Evolutionary conservation across 2,797 vertebrate species (phyloP).

Genomic region (Acipenser ruthenus): DNA sequence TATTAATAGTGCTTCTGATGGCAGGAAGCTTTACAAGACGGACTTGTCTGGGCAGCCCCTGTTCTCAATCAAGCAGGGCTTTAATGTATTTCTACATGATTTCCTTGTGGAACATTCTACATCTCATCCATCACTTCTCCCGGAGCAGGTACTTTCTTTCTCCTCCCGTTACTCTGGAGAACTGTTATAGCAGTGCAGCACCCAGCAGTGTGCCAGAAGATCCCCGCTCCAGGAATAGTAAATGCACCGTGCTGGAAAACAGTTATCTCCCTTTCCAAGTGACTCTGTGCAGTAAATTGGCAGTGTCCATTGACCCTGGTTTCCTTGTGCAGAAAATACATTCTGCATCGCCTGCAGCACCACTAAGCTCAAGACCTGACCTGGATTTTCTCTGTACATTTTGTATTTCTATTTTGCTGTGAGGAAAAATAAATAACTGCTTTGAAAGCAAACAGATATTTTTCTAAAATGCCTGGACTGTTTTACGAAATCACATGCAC

Average conservation of each 20-base stretch:
- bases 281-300: conserved; percentile 22
- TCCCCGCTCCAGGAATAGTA: conserved; percentile 14
- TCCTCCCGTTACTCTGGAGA: conserved; percentile 12
- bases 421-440: too few species aligned
- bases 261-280: conserved; percentile 23
- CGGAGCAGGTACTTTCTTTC: background rate
- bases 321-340: conserved; percentile 11
- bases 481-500: too few species aligned
- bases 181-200: background rate
- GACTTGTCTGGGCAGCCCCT: conserved; percentile 15
- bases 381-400: background rate
- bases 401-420: too few species aligned
- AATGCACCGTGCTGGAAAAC: conserved; percentile 21
- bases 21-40: conserved; percentile 19
- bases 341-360: conserved; percentile 24
- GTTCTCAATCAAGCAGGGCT: conserved; percentile 21
- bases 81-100: conserved; percentile 10
- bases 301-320: conserved; percentile 24
- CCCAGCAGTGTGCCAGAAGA: conserved; percentile 24
- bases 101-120: conserved; percentile 15
- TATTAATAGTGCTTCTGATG: conserved; percentile 27
- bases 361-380: conserved; percentile 20
- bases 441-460: too few species aligned
- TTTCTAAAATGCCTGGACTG: too few species aligned
- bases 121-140: background rate